Evolutionary conservation across 2,888 invertebrate species (phyloP).

Genomic region (Sarcophaga rosellei): DNA sequence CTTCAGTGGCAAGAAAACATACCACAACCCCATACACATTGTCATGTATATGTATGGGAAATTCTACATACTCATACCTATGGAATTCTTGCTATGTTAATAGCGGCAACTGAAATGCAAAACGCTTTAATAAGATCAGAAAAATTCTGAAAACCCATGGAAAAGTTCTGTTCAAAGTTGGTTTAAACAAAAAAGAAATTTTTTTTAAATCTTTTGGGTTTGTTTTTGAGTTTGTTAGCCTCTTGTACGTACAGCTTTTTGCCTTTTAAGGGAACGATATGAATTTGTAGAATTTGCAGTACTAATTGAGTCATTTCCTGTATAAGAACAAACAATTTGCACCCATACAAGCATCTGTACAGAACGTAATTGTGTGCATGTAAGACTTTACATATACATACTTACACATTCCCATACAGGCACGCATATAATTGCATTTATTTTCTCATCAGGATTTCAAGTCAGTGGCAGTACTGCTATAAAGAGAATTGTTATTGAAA

Average conservation of each 20-base stretch:
- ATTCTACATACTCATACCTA: not conserved
- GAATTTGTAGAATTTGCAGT: constrained; percentile 20
- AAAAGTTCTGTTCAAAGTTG: too few species aligned
- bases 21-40: not conserved
- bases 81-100: not conserved
- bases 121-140: too few species aligned
- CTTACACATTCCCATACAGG: not conserved
- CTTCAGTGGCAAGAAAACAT: not conserved
- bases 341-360: not conserved
- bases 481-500: too few species aligned
- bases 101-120: too few species aligned
- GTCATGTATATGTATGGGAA: not conserved
- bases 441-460: not conserved
- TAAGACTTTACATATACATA: not conserved
- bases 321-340: constrained; percentile 44
- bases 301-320: constrained; percentile 63
- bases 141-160: too few species aligned
- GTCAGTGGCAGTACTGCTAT: constrained; percentile 9
- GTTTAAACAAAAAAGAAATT: too few species aligned
- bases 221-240: too few species aligned
- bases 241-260: too few species aligned
- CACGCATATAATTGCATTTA: too few species aligned
- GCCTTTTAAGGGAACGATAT: not conserved
- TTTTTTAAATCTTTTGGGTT: fast-evolving
- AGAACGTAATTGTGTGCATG: not conserved